Conservation (phyloP, 2,797 vertebrate species). For the Tragelaphus oryx region DNA sequence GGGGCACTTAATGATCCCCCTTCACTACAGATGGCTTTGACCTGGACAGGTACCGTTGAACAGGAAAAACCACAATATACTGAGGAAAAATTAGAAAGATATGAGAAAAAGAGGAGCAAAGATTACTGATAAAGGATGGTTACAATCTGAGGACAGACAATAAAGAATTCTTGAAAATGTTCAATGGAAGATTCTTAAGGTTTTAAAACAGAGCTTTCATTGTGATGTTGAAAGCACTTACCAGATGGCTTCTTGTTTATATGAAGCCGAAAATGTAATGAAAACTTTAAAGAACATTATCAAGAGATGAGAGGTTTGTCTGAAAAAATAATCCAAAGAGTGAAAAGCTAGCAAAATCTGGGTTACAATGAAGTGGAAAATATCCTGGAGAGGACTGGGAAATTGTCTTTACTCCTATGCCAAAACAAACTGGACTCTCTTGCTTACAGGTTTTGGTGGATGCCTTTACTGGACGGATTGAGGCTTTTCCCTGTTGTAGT, state of each 20-base stretch:
- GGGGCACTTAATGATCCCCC: too few relatives aligned
- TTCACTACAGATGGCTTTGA: too few relatives aligned
- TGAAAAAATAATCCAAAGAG: background rate
- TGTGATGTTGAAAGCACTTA: background rate
- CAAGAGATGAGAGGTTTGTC: background rate
- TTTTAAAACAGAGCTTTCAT: too few relatives aligned
- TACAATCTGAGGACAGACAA: too few relatives aligned
- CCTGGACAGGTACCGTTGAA: too few relatives aligned
- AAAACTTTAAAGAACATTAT: background rate
- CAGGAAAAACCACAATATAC: too few relatives aligned
- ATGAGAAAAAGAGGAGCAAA: too few relatives aligned
- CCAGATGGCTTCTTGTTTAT: background rate
- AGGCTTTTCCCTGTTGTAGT: background rate
- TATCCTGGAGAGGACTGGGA: background rate
- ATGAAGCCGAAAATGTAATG: background rate
- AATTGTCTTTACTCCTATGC: background rate
- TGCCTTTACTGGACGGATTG: background rate
- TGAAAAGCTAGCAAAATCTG: background rate
- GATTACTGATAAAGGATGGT: too few relatives aligned
- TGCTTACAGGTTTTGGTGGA: background rate
- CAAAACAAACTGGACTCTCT: background rate
- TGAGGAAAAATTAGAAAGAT: too few relatives aligned
- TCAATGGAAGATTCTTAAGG: too few relatives aligned
- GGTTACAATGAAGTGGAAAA: background rate
- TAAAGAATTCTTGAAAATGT: too few relatives aligned